Evolutionary conservation across 2,888 invertebrate species (phyloP).

Genomic region (Dione juno): DNA sequence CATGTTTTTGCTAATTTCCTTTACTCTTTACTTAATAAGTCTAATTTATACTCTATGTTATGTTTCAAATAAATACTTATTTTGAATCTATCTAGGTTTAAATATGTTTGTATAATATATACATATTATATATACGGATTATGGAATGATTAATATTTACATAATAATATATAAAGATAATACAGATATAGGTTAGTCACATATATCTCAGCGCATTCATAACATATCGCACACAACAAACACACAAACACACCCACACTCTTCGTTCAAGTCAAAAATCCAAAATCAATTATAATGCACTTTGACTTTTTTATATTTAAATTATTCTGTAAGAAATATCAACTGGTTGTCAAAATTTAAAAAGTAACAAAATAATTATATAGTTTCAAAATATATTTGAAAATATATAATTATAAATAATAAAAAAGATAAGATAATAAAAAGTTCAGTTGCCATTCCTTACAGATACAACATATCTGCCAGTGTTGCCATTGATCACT

Average conservation of each 20-base stretch:
- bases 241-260: slow-evolving; percentile 13
- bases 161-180: slow-evolving; percentile 12
- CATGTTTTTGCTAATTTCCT: not conserved
- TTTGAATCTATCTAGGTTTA: slow-evolving; percentile 7
- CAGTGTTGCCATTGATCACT: slow-evolving; percentile 14
- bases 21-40: not conserved
- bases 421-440: not conserved
- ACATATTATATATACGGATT: slow-evolving; percentile 1
- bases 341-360: not conserved
- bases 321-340: slow-evolving; percentile 4
- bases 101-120: slow-evolving; percentile 7
- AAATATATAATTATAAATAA: not conserved
- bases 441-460: not conserved
- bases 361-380: not conserved
- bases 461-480: slow-evolving; percentile 5
- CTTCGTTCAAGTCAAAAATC: not conserved
- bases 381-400: not conserved
- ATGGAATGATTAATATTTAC: slow-evolving; percentile 5
- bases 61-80: not conserved
- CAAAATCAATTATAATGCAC: not conserved
- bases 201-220: not conserved
- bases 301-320: not conserved
- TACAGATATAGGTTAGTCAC: slow-evolving; percentile 3
- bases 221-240: slow-evolving; percentile 11
- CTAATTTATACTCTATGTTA: not conserved